These are phyloP conservation scores for Morelia viridis DNA, from an alignment of 2,797 vertebrate species.

Conservation along the genomic window DNA sequence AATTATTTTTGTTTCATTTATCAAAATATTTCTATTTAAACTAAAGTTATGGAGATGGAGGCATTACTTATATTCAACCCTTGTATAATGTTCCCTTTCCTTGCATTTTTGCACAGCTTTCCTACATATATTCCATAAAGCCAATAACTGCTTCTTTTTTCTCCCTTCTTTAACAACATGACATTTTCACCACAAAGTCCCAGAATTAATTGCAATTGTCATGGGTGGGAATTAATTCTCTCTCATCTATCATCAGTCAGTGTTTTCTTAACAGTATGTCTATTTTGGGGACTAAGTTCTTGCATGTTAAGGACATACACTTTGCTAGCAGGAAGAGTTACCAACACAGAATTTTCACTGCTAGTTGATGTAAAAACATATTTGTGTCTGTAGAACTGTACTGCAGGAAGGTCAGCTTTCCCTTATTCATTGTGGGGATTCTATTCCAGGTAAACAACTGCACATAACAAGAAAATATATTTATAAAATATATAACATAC, in stretches of 20 bases:
- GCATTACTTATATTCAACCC: too few species aligned
- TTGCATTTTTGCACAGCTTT: too few species aligned
- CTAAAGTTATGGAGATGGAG: too few species aligned
- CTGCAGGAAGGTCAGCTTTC: not conserved
- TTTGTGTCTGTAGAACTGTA: not conserved
- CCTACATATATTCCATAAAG: too few species aligned
- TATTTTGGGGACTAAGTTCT: not conserved
- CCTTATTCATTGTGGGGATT: not conserved
- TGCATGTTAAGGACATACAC: not conserved
- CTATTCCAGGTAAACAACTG: not conserved
- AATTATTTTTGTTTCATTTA: too few species aligned
- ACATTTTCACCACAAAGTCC: not conserved
- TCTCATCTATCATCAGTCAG: not conserved
- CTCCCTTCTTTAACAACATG: not conserved
- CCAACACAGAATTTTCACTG: not conserved
- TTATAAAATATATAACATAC: too few species aligned
- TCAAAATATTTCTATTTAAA: too few species aligned
- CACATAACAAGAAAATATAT: not conserved
- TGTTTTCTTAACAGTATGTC: not conserved
- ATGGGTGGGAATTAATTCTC: not conserved
- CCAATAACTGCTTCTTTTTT: too few species aligned
- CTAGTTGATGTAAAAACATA: not conserved
- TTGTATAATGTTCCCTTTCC: too few species aligned
- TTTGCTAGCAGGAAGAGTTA: not conserved
- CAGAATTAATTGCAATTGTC: not conserved